Evolutionary conservation across 1,140 invertebrate species (phyloP), one percentile per base, ranked within the genome.

Genomic region (Dreissena polymorpha): DNA sequence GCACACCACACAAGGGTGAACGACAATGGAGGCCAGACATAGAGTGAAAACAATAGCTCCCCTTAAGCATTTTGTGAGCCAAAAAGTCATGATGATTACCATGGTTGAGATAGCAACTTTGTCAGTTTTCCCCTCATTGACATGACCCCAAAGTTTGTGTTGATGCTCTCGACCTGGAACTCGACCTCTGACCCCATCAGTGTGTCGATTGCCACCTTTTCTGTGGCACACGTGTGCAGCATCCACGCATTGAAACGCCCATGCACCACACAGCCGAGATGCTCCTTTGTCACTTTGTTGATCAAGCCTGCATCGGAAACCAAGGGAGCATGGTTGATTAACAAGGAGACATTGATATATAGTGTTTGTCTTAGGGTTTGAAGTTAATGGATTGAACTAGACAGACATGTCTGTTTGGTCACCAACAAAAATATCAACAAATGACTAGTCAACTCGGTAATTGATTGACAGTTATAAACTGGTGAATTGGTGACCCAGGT

Each of bases 181-280:
- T 84, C 18, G 10, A 88, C 75, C 50, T 84, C 82, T 13, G 87
- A 70, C 10, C 85, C 88, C 12, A 86, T 10, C 10, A 80, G 12
- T 10, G 84, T 23, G 51, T 83, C 18, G 12, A 51, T 13, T n/a
- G 51, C 27, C 18, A 51, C 18, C 77, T 71, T 67, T 53, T 70
- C 29, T 29, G 25, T 77, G 5, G 6, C 64, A 21, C 23, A 14
- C 12, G 81, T 49, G 10, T 50, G 21, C 10, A 72, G 83, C 29
- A 89, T 69, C n/a, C 89, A 90, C 0, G 86, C 90, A 83, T 91
- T 91, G 50, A 91, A 89, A 69, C 86, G 82, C 14, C 78, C 60
- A 57, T 91, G 90, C 13, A 91, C 89, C 21, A 91, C 73, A 78
- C 86, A 86, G 14, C 90, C 90, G 73, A 91, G 69, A 80, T 91